Percentiles rank a stretch among this genome's conserved stretches.
These are phyloP conservation scores for Heterocephalus glaber DNA, from an alignment of 2,113 vertebrate genomes.

Conservation along the genomic window DNA sequence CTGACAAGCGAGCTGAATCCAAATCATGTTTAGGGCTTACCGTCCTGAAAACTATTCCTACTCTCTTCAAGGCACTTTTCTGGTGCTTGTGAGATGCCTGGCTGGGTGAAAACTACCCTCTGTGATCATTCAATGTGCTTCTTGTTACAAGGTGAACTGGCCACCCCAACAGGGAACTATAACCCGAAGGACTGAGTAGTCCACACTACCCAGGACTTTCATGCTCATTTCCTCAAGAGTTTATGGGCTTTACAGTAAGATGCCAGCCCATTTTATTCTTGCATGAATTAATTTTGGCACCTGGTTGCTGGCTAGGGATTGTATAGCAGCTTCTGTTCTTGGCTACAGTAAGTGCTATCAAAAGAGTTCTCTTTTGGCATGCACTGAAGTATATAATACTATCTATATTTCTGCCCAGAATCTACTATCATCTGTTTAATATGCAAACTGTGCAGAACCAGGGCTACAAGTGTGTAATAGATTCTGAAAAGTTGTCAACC, in stretches of 20 bases:
- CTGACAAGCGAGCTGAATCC: background rate
- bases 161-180: background rate
- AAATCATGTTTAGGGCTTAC: background rate
- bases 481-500: constrained; percentile 75
- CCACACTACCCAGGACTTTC: constrained; percentile 1
- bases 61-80: background rate
- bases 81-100: background rate
- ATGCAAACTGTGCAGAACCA: constrained; percentile 74
- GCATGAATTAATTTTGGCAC: constrained; percentile 73
- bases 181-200: background rate
- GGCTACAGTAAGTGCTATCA: constrained; percentile 67
- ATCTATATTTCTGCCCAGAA: constrained; percentile 74
- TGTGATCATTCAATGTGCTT: background rate
- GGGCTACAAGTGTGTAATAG: constrained; percentile 65
- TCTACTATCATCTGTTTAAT: constrained; percentile 71
- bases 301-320: constrained; percentile 49
- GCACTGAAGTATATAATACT: constrained; percentile 69
- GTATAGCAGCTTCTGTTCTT: constrained; percentile 73
- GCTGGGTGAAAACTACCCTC: background rate
- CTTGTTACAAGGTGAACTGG: background rate
- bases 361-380: constrained; percentile 74
- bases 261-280: constrained; percentile 44
- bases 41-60: background rate
- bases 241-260: constrained; percentile 24
- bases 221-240: background rate